Evolutionary conservation across 2,888 invertebrate species (phyloP), one percentile per base, ranked within the genome.

Genomic region (Patella pellucida): DNA sequence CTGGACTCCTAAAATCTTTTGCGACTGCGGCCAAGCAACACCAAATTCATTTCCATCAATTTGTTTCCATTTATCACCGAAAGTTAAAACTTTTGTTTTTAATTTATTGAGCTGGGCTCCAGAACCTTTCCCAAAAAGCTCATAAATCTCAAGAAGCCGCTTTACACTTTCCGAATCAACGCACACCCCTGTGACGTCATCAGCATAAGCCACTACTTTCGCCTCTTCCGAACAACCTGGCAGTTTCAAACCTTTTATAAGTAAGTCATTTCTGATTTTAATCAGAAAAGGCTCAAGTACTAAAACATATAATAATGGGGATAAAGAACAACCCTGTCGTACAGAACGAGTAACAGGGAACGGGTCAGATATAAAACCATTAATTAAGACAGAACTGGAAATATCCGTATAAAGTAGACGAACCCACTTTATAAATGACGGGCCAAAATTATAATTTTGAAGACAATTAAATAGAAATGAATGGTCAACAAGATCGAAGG

Each of bases 151-250:
- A 19, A 74, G 54, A 31, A 74, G 31, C 19, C 52, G 68, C 52
- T 56, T 54, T 15, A 52, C 72, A 62, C 72, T 74, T 52, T 7
- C 56, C 68, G 68, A 68, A 41, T 52, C 52, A 15, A 23, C 56
- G 50, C 76, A 74, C 51, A 68, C 70, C 15, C 73, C 68, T 67
- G 67, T 72, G 68, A 76, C 76, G 70, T 76, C 74, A 67, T 79
- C 79, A 54, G 76, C 77, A 68, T 52, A 51, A 62, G 62, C 62
- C 9, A 23, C 19, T 12, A 62, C 19, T 23, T 11, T 19, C 19
- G 62, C 62, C 62, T 62, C 62, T 23, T 62, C 62, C 11, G 19
- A 23, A 4, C 62, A 51, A 70, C 73, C 70, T 3, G 62, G 62
- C 19, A 62, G 19, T 23, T 19, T 23, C 41, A 76, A 52, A 16